Conservation (phyloP, 2,797 vertebrate species). For the Sorex maritimensis region DNA sequence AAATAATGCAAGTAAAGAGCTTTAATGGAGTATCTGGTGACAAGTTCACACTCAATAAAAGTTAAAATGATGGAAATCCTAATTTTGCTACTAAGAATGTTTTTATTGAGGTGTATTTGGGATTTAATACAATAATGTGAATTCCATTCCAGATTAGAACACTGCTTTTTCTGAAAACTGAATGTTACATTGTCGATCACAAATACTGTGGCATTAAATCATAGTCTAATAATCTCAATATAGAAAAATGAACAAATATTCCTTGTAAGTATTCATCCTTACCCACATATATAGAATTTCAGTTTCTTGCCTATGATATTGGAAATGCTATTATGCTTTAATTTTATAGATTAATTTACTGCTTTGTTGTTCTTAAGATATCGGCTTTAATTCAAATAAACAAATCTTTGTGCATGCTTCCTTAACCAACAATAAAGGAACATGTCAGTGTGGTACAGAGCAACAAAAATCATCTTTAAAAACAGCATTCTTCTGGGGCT, state of each 20-base stretch:
- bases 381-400: conserved; percentile 59
- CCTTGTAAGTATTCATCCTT: conserved; percentile 48
- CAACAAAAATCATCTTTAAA: conserved; percentile 66
- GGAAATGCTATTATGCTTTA: conserved; percentile 16
- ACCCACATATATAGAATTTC: not conserved
- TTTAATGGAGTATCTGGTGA: not conserved
- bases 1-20: not conserved
- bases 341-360: conserved; percentile 60
- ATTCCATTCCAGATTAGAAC: conserved; percentile 61
- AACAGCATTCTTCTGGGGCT: conserved; percentile 18
- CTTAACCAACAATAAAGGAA: conserved; percentile 56
- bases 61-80: conserved; percentile 43
- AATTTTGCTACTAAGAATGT: not conserved
- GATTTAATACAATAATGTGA: conserved; percentile 56
- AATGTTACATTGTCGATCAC: not conserved
- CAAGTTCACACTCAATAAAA: conserved; percentile 27
- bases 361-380: conserved; percentile 36
- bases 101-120: not conserved
- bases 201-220: conserved; percentile 10
- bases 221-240: not conserved
- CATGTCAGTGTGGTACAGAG: conserved; percentile 61
- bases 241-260: conserved; percentile 48
- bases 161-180: conserved; percentile 14
- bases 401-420: not conserved
- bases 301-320: conserved; percentile 23